A percentile compares a stretch with the other conserved stretches of the same genome.
These are phyloP conservation scores for Megalonaias nervosa DNA, from an alignment of 1,140 invertebrate genomes.

Conservation along the genomic window DNA sequence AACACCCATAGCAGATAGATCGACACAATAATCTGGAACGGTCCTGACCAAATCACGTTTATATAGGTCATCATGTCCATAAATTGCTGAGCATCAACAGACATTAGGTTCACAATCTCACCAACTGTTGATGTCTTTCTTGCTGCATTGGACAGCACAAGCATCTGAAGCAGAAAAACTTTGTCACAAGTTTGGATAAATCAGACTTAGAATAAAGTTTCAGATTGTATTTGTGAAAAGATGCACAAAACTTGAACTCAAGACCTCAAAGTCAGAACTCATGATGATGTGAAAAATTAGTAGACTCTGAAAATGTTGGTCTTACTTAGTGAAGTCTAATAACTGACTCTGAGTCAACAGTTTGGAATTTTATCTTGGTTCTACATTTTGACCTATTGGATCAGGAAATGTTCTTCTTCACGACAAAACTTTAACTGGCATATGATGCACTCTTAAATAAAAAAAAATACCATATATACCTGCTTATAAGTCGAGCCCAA, in stretches of 20 bases:
- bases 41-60: slow-evolving; percentile 98
- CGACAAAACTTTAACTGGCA: no score
- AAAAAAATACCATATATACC: no score
- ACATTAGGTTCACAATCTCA: slow-evolving; percentile 78
- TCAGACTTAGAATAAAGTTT: background rate
- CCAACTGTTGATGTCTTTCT: slow-evolving; percentile 74
- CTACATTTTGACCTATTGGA: no score
- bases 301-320: background rate
- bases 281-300: background rate
- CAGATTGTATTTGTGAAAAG: background rate
- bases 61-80: slow-evolving; percentile 80
- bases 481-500: no score
- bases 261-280: background rate
- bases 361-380: no score
- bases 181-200: background rate
- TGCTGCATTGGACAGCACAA: slow-evolving; percentile 63
- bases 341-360: background rate
- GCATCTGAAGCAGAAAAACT: slow-evolving; percentile 49
- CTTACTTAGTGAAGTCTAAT: background rate
- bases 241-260: background rate
- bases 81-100: slow-evolving; percentile 74
- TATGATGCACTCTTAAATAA: no score
- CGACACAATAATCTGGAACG: slow-evolving; percentile 89
- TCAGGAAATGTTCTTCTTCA: no score
- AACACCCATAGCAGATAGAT: slow-evolving; percentile 92